Conservation (phyloP, 2,888 invertebrate genomes). For the Diogma glabrata region DNA sequence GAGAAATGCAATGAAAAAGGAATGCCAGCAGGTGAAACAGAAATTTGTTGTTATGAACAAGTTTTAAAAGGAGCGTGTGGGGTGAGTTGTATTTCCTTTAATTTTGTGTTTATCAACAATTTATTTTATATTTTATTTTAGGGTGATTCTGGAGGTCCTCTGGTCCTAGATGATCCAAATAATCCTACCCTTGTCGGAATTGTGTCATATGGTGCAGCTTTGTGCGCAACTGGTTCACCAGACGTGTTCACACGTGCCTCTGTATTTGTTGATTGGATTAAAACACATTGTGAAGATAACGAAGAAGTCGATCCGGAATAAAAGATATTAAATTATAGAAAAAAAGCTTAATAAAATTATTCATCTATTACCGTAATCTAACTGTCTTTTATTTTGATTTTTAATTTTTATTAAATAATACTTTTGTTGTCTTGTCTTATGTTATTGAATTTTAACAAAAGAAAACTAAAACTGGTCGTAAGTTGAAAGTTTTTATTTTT, state of each 20-base stretch:
- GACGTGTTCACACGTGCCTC: conserved; percentile 13
- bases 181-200: conserved; percentile 8
- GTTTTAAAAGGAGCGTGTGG: conserved; percentile 12
- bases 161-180: conserved; percentile 5
- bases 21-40: conserved; percentile 4
- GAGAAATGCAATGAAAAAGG: not conserved
- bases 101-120: not conserved
- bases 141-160: conserved; percentile 15
- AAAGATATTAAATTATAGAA: no score
- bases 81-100: not conserved
- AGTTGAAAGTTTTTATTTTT: conserved; percentile 9
- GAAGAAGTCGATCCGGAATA: no score
- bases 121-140: not conserved
- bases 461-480: conserved; percentile 6
- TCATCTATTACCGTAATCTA: no score
- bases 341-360: no score
- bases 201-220: conserved; percentile 11
- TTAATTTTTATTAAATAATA: not conserved
- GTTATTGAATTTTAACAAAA: not conserved
- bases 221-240: conserved; percentile 12
- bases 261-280: conserved; percentile 12
- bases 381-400: not conserved
- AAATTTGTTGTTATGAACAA: conserved; percentile 10
- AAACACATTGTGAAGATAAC: conserved; percentile 1
- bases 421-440: not conserved